A percentile compares a stretch with the other conserved stretches of the same genome.
Evolutionary conservation across 2,888 invertebrate species (phyloP).

Genomic region (Pecten maximus): DNA sequence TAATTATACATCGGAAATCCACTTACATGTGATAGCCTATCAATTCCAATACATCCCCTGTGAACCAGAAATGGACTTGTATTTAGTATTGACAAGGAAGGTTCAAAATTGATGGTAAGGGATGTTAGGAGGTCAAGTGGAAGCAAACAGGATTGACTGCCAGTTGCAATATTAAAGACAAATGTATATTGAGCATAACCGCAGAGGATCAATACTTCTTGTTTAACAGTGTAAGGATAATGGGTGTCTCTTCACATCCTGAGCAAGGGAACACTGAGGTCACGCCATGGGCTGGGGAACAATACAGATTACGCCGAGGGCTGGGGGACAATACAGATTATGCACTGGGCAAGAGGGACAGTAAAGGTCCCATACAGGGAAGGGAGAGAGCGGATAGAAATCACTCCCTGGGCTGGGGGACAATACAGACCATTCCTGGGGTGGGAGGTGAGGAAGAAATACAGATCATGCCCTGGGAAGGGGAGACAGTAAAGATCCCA

Average conservation of each 20-base stretch:
- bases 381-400: no score
- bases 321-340: no score
- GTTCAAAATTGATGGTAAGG: neutral
- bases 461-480: no score
- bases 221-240: slow-evolving; percentile 6
- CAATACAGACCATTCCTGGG: no score
- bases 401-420: no score
- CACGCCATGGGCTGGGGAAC: neutral
- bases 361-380: no score
- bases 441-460: no score
- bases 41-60: neutral
- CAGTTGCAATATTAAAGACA: neutral
- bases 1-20: neutral
- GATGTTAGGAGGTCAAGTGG: slow-evolving; percentile 15
- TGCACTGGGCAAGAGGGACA: no score
- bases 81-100: neutral
- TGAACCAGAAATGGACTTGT: slow-evolving; percentile 6
- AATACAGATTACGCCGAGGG: no score
- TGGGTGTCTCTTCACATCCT: neutral
- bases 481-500: no score
- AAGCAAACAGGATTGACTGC: slow-evolving; percentile 7
- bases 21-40: neutral
- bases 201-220: neutral
- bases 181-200: neutral
- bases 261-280: neutral